phyloP scores from a whole-genome alignment of 2,888 invertebrate genomes.

The Acanthacorydalis orientalis region DNA sequence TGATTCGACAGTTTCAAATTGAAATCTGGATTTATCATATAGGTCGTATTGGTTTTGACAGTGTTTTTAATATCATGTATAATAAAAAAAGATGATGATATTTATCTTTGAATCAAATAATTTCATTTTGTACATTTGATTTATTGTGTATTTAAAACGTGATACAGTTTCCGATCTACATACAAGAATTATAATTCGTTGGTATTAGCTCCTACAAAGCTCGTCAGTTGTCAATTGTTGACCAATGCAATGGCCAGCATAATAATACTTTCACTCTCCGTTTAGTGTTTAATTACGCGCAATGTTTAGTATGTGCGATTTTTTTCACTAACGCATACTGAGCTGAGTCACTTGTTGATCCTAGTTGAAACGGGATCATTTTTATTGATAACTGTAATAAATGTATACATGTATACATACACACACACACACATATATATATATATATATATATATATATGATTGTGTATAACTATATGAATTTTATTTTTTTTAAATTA shows the following conservation, averaged over 20 bases:
- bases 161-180: not conserved
- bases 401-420: not conserved
- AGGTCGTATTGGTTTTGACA: too few species aligned
- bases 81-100: too few species aligned
- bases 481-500: too few species aligned
- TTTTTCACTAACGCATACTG: not conserved
- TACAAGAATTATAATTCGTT: not conserved
- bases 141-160: not conserved
- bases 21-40: too few species aligned
- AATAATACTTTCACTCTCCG: slow-evolving; percentile 3
- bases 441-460: too few species aligned
- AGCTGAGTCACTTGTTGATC: not conserved
- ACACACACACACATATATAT: too few species aligned
- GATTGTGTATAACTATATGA: too few species aligned
- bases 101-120: too few species aligned
- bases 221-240: slow-evolving; percentile 2
- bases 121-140: not conserved
- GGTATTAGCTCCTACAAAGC: not conserved
- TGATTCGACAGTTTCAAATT: too few species aligned
- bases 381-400: not conserved
- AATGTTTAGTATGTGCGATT: not conserved
- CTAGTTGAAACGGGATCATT: not conserved
- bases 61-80: too few species aligned
- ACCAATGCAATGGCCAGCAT: slow-evolving; percentile 1
- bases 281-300: not conserved